These are phyloP conservation scores for Urosaurus nigricauda DNA, from an alignment of 2,797 vertebrate genomes.

Conservation along the genomic window DNA sequence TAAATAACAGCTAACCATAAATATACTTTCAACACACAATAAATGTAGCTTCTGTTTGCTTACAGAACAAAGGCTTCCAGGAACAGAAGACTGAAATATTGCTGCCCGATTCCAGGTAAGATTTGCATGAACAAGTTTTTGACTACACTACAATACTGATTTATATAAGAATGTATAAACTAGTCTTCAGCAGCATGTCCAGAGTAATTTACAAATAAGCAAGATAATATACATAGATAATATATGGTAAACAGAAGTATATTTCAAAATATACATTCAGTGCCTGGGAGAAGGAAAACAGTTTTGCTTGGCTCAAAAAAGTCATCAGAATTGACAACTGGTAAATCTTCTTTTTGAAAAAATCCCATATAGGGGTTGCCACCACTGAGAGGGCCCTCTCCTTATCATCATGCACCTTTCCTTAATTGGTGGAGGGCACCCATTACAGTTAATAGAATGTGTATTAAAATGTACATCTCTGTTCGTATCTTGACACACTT, in stretches of 20 bases:
- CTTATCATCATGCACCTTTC: neutral
- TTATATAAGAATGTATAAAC: neutral
- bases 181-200: neutral
- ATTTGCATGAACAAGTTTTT: neutral
- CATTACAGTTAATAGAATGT: neutral
- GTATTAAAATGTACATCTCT: neutral
- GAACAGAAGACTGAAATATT: neutral
- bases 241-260: neutral
- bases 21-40: constrained; percentile 28
- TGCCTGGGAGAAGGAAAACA: neutral
- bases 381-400: neutral
- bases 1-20: neutral
- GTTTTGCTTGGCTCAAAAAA: neutral
- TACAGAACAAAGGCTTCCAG: neutral
- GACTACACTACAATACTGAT: neutral
- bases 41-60: constrained; percentile 48
- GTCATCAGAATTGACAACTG: neutral
- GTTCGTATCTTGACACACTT: neutral
- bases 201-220: neutral
- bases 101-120: too few relatives aligned
- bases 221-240: neutral
- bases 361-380: neutral
- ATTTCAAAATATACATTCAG: too few relatives aligned
- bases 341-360: neutral
- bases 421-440: too few relatives aligned